Percentiles rank a stretch among this genome's conserved stretches.
Evolutionary conservation across 2,797 vertebrate genomes (phyloP).

Genomic region (Pipistrellus nathusii): DNA sequence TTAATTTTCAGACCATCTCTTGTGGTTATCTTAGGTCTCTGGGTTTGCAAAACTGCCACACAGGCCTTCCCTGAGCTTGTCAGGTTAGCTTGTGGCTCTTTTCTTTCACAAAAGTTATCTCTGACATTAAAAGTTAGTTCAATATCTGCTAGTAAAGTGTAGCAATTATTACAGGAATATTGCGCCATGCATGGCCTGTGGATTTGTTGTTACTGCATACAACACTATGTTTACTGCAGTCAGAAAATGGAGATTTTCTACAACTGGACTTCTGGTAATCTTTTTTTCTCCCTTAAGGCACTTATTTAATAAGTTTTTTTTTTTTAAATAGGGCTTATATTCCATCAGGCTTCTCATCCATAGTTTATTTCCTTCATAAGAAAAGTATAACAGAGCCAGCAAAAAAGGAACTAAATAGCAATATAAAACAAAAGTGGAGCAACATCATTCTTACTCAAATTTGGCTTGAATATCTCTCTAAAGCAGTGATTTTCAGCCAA

Average conservation of each 20-base stretch:
- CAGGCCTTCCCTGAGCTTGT: no score
- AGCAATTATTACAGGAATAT: slow-evolving; percentile 45
- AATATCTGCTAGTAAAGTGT: background rate
- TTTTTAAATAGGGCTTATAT: background rate
- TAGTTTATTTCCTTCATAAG: slow-evolving; percentile 36
- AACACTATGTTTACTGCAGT: slow-evolving; percentile 9
- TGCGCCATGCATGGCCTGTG: background rate
- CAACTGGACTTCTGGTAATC: slow-evolving; percentile 70
- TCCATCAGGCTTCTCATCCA: background rate
- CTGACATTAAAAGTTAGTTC: background rate
- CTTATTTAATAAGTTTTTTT: slow-evolving; percentile 43
- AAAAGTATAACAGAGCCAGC: background rate
- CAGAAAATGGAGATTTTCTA: slow-evolving; percentile 58
- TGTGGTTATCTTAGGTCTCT: no score
- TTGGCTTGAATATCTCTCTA: background rate
- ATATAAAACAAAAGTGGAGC: background rate
- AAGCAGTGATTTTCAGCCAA: background rate
- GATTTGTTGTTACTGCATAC: slow-evolving; percentile 58
- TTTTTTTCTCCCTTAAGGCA: slow-evolving; percentile 67
- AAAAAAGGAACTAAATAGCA: slow-evolving; percentile 7
- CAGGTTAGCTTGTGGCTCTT: no score
- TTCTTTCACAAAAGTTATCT: no score
- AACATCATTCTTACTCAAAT: background rate
- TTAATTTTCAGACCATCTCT: no score
- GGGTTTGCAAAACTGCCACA: no score